Conservation (phyloP, 2,888 invertebrate genomes). For the Herminia tarsipennalis region DNA sequence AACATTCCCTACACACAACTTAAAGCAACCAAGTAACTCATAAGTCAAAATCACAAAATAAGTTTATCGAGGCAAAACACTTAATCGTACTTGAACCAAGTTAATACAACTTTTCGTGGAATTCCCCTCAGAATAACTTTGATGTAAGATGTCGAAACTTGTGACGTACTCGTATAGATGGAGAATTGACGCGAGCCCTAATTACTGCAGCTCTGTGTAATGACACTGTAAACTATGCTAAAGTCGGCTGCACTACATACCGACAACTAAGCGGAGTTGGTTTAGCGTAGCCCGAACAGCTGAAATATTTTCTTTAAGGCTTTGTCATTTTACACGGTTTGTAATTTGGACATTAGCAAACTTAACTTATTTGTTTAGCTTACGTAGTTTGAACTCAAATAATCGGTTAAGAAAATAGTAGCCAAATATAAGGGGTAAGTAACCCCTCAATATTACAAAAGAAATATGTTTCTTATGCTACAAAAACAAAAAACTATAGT, state of each 20-base stretch:
- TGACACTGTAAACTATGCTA: background rate
- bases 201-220: conserved; percentile 7
- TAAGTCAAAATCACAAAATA: conserved; percentile 23
- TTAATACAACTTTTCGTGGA: conserved; percentile 38
- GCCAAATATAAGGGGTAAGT: too few species aligned
- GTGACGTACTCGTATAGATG: conserved; percentile 18
- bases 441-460: too few species aligned
- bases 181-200: conserved; percentile 12
- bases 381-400: too few species aligned
- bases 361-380: too few species aligned
- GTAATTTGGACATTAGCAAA: too few species aligned
- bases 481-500: too few species aligned
- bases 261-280: too few species aligned
- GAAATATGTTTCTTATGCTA: too few species aligned
- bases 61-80: conserved; percentile 36
- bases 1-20: background rate
- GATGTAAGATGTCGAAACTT: conserved; percentile 23
- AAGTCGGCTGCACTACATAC: conserved; percentile 13
- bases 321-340: too few species aligned
- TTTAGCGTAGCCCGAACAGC: too few species aligned
- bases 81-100: conserved; percentile 33
- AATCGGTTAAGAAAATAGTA: too few species aligned
- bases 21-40: conserved; percentile 3
- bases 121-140: conserved; percentile 24
- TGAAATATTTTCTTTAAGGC: too few species aligned